Conservation (phyloP, 2,797 vertebrate species). For the Podarcis siculus region DNA sequence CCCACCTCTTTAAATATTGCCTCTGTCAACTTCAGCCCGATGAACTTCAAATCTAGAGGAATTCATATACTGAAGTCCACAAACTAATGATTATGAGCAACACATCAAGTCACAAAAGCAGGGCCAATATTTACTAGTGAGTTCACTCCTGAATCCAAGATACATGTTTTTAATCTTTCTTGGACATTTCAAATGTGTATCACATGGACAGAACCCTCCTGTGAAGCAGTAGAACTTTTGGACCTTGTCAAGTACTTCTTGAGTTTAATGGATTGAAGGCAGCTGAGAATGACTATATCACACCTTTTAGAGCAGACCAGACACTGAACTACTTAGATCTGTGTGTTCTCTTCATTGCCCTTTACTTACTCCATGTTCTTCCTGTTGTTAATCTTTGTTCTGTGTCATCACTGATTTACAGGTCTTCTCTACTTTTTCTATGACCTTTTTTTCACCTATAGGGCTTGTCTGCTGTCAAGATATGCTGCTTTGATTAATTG, state of each 20-base stretch:
- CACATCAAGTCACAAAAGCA: background rate
- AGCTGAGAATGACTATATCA: background rate
- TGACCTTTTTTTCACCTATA: background rate
- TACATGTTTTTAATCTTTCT: background rate
- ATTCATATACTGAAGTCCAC: background rate
- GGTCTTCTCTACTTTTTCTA: background rate
- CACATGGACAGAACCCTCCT: background rate
- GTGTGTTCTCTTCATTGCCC: background rate
- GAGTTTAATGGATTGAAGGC: background rate
- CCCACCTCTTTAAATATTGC: background rate
- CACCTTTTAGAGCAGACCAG: background rate
- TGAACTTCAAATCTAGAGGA: background rate
- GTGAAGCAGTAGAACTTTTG: background rate
- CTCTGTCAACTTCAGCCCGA: background rate
- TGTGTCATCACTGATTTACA: constrained; percentile 9
- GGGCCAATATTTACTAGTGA: no score
- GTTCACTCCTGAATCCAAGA: background rate
- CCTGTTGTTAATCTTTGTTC: background rate
- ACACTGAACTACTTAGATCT: background rate
- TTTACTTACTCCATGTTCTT: background rate
- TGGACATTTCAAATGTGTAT: background rate
- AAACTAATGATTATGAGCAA: background rate
- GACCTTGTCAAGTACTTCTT: background rate
- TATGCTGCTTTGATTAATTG: constrained; percentile 7
- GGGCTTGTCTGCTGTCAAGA: background rate